Percentiles rank a stretch among this genome's conserved stretches.
phyloP scores from a whole-genome alignment of 2,797 vertebrate species.

The Gymnoscopelus microlampas region DNA sequence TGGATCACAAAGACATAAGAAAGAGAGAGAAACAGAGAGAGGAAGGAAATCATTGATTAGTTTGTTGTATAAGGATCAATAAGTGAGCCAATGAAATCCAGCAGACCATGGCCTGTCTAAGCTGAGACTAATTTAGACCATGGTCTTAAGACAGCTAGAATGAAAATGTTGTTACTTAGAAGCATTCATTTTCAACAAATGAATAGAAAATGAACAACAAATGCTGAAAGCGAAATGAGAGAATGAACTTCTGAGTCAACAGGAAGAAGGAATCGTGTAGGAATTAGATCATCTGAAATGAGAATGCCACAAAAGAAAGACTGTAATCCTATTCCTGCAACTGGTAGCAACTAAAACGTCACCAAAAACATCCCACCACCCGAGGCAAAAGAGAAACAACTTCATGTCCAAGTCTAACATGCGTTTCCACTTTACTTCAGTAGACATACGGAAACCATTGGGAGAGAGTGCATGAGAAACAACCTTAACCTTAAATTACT shows the following conservation, averaged over 20 bases:
- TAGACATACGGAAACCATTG: slow-evolving; percentile 31
- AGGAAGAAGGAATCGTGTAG: neutral
- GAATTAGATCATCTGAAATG: neutral
- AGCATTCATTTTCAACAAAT: too few relatives aligned
- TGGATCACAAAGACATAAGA: slow-evolving; percentile 59
- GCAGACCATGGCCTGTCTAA: too few relatives aligned
- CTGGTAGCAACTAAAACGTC: slow-evolving; percentile 8
- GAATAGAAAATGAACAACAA: too few relatives aligned
- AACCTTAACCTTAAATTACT: slow-evolving; percentile 7
- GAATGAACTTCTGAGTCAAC: neutral
- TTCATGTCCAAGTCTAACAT: slow-evolving; percentile 18
- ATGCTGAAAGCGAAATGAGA: neutral
- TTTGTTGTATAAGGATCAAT: neutral
- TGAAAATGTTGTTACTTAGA: too few relatives aligned
- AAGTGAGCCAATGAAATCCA: too few relatives aligned
- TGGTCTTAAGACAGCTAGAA: too few relatives aligned
- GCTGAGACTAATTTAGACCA: too few relatives aligned
- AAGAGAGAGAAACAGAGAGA: slow-evolving; percentile 17
- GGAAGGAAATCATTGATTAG: neutral
- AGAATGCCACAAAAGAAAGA: neutral
- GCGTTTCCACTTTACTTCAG: slow-evolving; percentile 13
- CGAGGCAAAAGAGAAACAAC: slow-evolving; percentile 3
- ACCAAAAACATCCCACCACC: slow-evolving; percentile 10
- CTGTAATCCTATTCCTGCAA: neutral
- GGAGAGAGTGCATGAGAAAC: neutral